Percentiles rank a stretch among this genome's conserved stretches.
phyloP scores from a whole-genome alignment of 2,797 vertebrate genomes.

The Anableps anableps region DNA sequence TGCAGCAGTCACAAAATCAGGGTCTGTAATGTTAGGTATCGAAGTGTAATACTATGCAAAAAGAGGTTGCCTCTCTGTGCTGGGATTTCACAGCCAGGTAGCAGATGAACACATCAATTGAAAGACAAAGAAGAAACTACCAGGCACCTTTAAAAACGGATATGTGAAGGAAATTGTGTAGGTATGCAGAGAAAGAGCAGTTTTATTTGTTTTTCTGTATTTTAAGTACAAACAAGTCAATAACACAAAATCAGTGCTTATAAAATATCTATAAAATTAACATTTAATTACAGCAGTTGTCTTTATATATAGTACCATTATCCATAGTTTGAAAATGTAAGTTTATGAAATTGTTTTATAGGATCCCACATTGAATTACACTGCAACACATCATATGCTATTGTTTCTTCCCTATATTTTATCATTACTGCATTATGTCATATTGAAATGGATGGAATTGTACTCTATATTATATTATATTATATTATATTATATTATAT shows the following conservation, averaged over 20 bases:
- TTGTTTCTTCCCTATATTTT: not conserved
- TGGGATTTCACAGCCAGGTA: slow-evolving; percentile 3
- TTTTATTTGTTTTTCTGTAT: not conserved
- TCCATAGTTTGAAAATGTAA: not conserved
- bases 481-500: no score
- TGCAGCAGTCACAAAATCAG: not conserved
- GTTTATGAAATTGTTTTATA: not conserved
- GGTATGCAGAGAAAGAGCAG: slow-evolving; percentile 9
- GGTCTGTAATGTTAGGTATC: not conserved
- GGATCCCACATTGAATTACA: no score
- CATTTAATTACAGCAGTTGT: not conserved
- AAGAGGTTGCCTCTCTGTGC: not conserved
- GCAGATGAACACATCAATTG: slow-evolving; percentile 11
- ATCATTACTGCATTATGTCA: not conserved
- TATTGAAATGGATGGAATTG: not conserved
- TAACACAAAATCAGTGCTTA: not conserved
- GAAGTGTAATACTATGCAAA: not conserved
- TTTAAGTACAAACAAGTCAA: not conserved
- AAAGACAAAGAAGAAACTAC: not conserved
- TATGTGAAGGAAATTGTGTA: slow-evolving; percentile 10
- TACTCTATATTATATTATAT: not conserved
- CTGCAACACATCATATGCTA: not conserved
- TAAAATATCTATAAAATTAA: not conserved
- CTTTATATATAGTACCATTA: not conserved
- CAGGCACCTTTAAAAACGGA: slow-evolving; percentile 14